Evolutionary conservation across 2,113 vertebrate genomes (phyloP).

Genomic region (Beaufortia kweichowensis): DNA sequence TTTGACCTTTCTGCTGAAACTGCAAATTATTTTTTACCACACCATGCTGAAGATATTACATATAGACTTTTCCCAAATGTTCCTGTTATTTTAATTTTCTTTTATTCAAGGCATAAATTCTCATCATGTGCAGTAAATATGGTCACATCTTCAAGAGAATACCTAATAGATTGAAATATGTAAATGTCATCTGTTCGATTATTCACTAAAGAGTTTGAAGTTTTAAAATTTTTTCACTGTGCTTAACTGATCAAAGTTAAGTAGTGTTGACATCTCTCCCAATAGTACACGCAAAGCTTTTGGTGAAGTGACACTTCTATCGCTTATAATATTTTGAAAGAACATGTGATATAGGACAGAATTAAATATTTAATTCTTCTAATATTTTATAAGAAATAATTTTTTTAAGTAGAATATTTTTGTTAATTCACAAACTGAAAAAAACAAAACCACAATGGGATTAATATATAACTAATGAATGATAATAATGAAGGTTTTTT

Average conservation of each 20-base stretch:
- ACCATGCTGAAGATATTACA: neutral
- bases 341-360: neutral
- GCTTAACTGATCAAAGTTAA: neutral
- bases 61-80: neutral
- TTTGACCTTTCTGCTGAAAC: conserved; percentile 6
- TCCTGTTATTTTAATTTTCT: too few species aligned
- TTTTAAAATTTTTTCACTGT: neutral
- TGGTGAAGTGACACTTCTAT: conserved; percentile 43
- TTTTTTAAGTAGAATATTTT: too few species aligned
- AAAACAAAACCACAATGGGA: too few species aligned
- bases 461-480: too few species aligned
- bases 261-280: neutral
- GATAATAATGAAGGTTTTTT: too few species aligned
- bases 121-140: too few species aligned
- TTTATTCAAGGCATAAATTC: too few species aligned
- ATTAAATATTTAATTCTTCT: too few species aligned
- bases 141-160: neutral
- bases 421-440: too few species aligned
- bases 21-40: conserved; percentile 5
- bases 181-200: neutral
- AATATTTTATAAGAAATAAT: too few species aligned
- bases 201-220: too few species aligned
- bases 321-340: neutral
- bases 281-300: conserved; percentile 2
- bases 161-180: neutral